Conservation (phyloP, 2,113 vertebrate species). For the Pseudolaguvia tuberculata region DNA sequence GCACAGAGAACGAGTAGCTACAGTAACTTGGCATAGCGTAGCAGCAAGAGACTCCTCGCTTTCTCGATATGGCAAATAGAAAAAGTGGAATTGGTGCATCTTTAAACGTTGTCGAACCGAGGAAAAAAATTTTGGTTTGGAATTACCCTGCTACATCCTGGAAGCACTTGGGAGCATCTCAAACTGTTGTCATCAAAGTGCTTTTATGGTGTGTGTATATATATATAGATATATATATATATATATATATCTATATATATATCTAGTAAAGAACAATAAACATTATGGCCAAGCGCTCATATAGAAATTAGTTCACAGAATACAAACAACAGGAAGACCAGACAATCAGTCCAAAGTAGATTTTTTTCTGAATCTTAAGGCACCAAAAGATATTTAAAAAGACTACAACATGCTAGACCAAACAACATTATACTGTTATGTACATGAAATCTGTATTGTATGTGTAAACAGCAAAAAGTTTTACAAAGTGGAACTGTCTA, state of each 20-base stretch:
- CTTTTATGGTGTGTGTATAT: background rate
- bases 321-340: conserved; percentile 20
- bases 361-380: conserved; percentile 31
- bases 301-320: background rate
- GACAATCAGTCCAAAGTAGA: background rate
- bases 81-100: background rate
- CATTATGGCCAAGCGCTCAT: background rate
- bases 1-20: background rate
- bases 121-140: background rate
- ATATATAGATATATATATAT: no score
- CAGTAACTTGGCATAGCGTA: background rate
- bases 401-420: background rate
- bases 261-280: background rate
- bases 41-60: background rate
- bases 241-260: background rate
- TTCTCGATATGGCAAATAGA: background rate
- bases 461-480: conserved; percentile 10
- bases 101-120: background rate
- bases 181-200: conserved; percentile 1
- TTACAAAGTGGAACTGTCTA: conserved; percentile 8
- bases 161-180: conserved; percentile 14
- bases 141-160: conserved; percentile 3
- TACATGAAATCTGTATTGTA: background rate
- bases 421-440: background rate
- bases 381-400: conserved; percentile 25